Base-by-base conservation (phyloP, 2,888 invertebrate genomes). In the Diaphora mendica region DNA sequence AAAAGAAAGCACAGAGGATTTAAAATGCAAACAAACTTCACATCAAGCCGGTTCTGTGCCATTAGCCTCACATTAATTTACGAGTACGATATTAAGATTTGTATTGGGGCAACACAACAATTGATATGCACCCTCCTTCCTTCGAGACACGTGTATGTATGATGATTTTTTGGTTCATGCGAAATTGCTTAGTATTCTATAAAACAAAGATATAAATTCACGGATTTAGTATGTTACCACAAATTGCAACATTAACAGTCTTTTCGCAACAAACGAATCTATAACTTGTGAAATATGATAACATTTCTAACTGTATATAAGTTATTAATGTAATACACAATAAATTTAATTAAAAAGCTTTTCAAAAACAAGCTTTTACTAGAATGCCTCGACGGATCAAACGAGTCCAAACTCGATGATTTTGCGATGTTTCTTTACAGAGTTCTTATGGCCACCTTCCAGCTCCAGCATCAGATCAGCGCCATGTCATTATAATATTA, bases 41-140 rank as follows among this genome's bases (percentile, higher is more conserved):
- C 23, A 59, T 84, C 79, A 79, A 84, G 88, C 88, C 33, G 26
- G 76, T 80, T 76, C 73, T 87, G 82, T 86, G n/a, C 85, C 85
- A 88, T 87, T 88, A 87, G 85, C 87, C 89, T 89, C 90, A 90
- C 89, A 89, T 91, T 90, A 89, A 70, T 89, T 64, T 89, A 88
- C 87, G 68, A 72, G 69, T 70, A 59, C 59, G 68, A 87, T 87
- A 89, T 90, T 89, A 89, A 83, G 83, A 76, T 72, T 76, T 71
- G 74, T 71, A 79, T 74, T 65, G 68, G 48, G 71, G 64, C 59
- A 75, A 70, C 71, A 71, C 71, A 75, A 83, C 81, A 79, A 88
- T 90, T 83, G 82, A 74, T 89, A 87, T 88, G 87, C 89, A 84
- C 88, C 84, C 83, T 81, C 77, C 69, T 74, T 75, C 68, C 72